Conservation (phyloP, 2,797 vertebrate species). For the Anableps anableps region DNA sequence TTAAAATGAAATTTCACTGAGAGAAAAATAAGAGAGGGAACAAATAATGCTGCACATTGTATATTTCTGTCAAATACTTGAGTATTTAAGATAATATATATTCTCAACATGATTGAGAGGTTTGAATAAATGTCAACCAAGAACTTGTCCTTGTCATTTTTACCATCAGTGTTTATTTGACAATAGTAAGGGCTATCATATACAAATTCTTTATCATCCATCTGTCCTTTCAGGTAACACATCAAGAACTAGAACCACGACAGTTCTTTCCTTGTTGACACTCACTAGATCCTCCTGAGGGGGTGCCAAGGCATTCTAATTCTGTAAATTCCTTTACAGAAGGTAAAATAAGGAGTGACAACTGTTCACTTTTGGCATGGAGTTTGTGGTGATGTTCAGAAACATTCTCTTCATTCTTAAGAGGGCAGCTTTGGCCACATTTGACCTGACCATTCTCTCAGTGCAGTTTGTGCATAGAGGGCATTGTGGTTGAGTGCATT, state of each 20-base stretch:
- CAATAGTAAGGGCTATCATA: not conserved
- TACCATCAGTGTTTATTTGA: not conserved
- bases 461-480: not conserved
- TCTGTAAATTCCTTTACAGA: not conserved
- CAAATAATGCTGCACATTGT: not conserved
- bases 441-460: not conserved
- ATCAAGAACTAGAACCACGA: not conserved
- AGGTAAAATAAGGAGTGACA: not conserved
- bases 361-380: not conserved
- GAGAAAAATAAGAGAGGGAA: not conserved
- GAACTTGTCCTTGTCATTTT: not conserved
- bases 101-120: not conserved
- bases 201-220: not conserved
- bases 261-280: not conserved
- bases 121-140: not conserved
- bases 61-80: conserved; percentile 2
- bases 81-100: not conserved
- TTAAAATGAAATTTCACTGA: not conserved
- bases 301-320: not conserved
- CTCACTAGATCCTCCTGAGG: not conserved
- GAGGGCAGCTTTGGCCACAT: not conserved
- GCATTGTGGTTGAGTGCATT: not conserved
- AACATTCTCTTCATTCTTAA: not conserved
- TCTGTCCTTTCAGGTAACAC: not conserved
- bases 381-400: not conserved